Conservation (phyloP, 2,888 invertebrate species). For the Thera britannica region DNA sequence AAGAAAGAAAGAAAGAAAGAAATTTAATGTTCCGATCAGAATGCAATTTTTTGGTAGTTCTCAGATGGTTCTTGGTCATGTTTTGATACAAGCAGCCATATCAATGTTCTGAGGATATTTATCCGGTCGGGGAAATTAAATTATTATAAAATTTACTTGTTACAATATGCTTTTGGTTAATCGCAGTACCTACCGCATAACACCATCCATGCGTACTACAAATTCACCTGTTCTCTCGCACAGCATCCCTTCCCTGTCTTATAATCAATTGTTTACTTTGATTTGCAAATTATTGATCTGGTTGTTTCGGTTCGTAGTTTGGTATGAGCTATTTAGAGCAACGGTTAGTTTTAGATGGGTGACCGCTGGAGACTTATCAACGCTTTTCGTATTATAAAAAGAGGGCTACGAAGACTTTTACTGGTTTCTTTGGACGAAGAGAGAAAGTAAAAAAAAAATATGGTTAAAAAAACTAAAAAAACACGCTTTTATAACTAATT, state of each 20-base stretch:
- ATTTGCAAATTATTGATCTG: constrained; percentile 8
- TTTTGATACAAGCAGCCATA: background rate
- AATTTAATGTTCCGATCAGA: no score
- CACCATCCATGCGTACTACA: constrained; percentile 43
- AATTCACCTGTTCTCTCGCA: constrained; percentile 31
- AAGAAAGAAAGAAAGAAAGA: no score
- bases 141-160: background rate
- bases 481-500: no score
- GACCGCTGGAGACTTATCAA: background rate
- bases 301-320: constrained; percentile 10
- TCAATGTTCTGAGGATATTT: no score
- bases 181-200: constrained; percentile 20
- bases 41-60: no score
- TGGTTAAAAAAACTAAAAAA: no score
- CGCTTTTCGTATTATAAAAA: background rate
- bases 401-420: background rate
- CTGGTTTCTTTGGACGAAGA: no score
- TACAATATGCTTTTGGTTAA: constrained; percentile 10
- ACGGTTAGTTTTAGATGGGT: background rate
- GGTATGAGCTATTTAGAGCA: background rate
- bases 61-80: no score
- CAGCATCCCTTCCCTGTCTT: constrained; percentile 18
- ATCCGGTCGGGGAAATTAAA: no score
- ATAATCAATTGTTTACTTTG: constrained; percentile 23
- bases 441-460: no score